Evolutionary conservation across 2,888 invertebrate species (phyloP), one percentile per base, ranked within the genome.

Genomic region (Zeuzera pyrina): DNA sequence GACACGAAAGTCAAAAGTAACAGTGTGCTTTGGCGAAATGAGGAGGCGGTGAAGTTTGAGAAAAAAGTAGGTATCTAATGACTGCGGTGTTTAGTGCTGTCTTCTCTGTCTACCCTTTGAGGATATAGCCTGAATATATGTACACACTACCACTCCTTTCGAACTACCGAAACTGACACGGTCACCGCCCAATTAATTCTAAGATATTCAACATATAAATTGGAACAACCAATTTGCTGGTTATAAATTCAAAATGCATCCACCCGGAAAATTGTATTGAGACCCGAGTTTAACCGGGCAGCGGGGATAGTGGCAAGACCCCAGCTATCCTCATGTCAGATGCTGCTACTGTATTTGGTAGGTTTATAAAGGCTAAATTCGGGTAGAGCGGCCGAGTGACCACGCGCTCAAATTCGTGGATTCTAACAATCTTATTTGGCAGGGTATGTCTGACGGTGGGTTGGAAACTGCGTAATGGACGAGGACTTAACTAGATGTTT

Each of bases 231-330:
- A 77, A 78, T 79, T 81, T 76, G 67, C 71, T 77, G 65, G 79
- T 81, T 79, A 81, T 79, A 79, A 81, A 81, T 81, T 79, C 79
- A 73, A 78, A 78, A 74, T 77, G 76, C 76, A 78, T 73, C 68
- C 74, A 55, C 56, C 63, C 74, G 68, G 64, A 73, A 78, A 81
- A 81, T 79, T 79, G 79, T 79, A 73, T 77, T 60, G 76, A 65
- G 68, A 63, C 71, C 71, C 68, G 46, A 53, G 57, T 56, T 52
- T 52, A 66, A 47, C 54, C 65, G 57, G 41, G 49, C 52, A 43
- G 48, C 56, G 56, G 39, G 46, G 57, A 48, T 41, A 46, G 54
- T 42, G 41, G 29, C 34, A 39, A 42, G 43, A 43, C 42, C 40
- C 39, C 37, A 31, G 39, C 42, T 38, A 14, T 40, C 40, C 42